Base-by-base conservation (phyloP, 2,888 invertebrate species). In the Drosophila planitibia region DNA sequence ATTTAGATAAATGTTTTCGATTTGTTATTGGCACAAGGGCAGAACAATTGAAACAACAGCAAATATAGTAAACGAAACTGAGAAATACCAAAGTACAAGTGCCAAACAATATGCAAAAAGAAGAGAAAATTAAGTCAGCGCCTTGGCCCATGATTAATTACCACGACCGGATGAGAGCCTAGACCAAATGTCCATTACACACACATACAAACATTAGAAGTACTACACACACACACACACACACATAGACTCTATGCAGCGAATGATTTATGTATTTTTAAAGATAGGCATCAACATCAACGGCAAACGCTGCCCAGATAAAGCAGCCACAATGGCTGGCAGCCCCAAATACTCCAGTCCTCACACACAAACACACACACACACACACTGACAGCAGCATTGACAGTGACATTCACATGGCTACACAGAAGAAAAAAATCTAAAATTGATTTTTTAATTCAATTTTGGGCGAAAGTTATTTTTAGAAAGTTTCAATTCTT, bases 251-350 rank as follows among this genome's bases (percentile, higher is more conserved):
- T 59, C 63, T 59, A 51, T 44, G 69, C 69, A 63, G 58, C 19
- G 62, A 82, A 78, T 85, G 85, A 85, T 85, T 85, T 85, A 85
- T 85, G 85, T 90, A 83, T 76, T 85, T 85, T 85, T 85, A 90
- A 85, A 85, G 85, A 85, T 85, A 90, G 90, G 78, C 90, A 85
- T 85, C 85, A 85, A 90, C 85, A 89, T 89, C 88, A 90, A 85
- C 89, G 89, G 77, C 83, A 85, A 88, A 78, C 77, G 85, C 59
- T 70, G 80, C 65, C 62, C 81, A 85, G 85, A 89, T 85, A 89
- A 85, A 74, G 72, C 83, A 60, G 78, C 75, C 83, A 80, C 90
- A 84, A 87, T 87, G 82, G 70, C 57, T 64, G 60, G 9, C 51
- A 22, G 30, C 28, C 58, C 25, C 37, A 72, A 71, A 71, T 49